phyloP scores from a whole-genome alignment of 1,140 invertebrate species.

The Camponotus pennsylvanicus region DNA sequence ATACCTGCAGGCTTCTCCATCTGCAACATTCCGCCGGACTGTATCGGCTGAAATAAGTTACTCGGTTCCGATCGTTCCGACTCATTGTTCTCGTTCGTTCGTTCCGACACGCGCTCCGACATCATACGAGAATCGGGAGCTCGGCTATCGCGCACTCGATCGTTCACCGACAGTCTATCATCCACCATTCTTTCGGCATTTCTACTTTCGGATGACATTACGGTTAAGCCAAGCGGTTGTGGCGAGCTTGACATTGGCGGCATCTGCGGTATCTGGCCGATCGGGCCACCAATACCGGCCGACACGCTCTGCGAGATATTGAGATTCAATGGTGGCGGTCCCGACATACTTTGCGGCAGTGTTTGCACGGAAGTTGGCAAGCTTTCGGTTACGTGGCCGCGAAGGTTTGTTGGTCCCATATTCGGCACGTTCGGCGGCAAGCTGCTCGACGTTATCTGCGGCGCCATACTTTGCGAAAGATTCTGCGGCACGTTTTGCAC shows the following conservation, averaged over 20 bases:
- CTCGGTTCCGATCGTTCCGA: conserved; percentile 75
- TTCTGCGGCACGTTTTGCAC: conserved; percentile 83
- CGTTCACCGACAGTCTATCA: conserved; percentile 65
- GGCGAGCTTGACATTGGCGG: conserved; percentile 73
- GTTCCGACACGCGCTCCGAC: conserved; percentile 66
- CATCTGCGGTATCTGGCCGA: conserved; percentile 79
- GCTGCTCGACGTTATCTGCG: conserved; percentile 76
- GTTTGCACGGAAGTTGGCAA: conserved; percentile 69
- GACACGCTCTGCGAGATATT: conserved; percentile 81
- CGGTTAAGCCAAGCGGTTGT: conserved; percentile 82
- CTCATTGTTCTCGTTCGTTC: conserved; percentile 70
- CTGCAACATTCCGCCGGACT: conserved; percentile 81
- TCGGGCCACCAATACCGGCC: conserved; percentile 75
- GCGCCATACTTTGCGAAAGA: conserved; percentile 77
- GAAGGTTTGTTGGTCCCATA: conserved; percentile 76
- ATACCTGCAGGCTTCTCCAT: conserved; percentile 75
- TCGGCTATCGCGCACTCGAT: conserved; percentile 70
- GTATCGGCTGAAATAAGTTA: conserved; percentile 87
- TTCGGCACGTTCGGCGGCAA: conserved; percentile 71
- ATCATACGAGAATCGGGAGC: conserved; percentile 46
- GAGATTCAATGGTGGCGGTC: conserved; percentile 81
- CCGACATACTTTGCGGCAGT: conserved; percentile 73
- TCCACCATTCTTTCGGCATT: conserved; percentile 79
- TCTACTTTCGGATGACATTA: conserved; percentile 80
- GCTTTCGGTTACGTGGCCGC: conserved; percentile 76